Percentiles rank a stretch among this genome's conserved stretches.
These are phyloP conservation scores for Talpa occidentalis DNA, from an alignment of 2,113 vertebrate species.

Conservation along the genomic window DNA sequence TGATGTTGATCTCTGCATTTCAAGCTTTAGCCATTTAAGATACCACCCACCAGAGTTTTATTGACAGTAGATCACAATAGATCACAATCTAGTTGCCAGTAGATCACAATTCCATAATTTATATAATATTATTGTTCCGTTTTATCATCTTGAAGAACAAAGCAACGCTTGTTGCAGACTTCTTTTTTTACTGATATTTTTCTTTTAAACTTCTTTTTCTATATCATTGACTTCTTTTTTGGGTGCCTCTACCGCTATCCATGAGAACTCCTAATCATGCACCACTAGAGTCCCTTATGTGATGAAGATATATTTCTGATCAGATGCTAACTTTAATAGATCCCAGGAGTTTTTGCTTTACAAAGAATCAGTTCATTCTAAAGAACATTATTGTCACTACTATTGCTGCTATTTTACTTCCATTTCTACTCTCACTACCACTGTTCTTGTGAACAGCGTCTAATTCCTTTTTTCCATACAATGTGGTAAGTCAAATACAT, in stretches of 20 bases:
- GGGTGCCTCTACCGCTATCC: neutral
- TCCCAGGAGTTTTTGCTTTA: neutral
- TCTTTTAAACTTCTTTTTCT: neutral
- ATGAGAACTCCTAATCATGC: neutral
- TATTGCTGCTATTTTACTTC: neutral
- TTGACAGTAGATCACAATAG: no score
- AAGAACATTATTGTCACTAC: neutral
- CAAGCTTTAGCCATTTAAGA: neutral
- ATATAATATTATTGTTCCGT: neutral
- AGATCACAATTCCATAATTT: neutral
- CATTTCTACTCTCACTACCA: neutral
- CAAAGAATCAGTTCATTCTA: neutral
- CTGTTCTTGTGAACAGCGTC: neutral
- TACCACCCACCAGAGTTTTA: neutral
- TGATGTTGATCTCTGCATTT: conserved; percentile 22
- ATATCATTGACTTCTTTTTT: neutral
- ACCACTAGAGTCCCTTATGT: neutral
- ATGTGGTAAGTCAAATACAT: neutral
- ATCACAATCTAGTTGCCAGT: neutral
- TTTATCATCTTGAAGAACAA: neutral
- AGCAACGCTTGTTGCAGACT: neutral
- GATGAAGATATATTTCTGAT: neutral
- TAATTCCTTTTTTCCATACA: neutral
- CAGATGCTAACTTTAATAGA: neutral
- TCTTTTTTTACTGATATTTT: neutral